These are phyloP conservation scores for Nansenia antarctica DNA, from an alignment of 2,113 vertebrate species.

Conservation along the genomic window DNA sequence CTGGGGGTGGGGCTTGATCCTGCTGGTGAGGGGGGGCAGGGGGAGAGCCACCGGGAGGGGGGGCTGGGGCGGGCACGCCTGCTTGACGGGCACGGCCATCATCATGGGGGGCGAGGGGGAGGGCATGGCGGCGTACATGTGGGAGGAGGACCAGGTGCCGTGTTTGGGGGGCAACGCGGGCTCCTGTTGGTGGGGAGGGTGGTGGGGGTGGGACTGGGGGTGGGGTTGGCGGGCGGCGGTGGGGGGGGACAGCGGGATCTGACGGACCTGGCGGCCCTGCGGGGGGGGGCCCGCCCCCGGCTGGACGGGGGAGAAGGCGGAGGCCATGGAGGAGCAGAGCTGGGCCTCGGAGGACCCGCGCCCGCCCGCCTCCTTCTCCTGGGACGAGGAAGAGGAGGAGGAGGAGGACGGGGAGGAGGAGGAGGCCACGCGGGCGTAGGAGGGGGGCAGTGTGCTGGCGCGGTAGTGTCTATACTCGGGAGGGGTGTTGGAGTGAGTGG, in stretches of 20 bases:
- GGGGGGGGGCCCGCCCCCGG: conserved; percentile 69
- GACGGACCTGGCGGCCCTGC: conserved; percentile 71
- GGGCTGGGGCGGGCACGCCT: conserved; percentile 65
- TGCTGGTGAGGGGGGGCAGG: conserved; percentile 68
- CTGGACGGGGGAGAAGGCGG: conserved; percentile 81
- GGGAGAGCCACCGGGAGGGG: conserved; percentile 75
- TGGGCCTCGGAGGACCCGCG: conserved; percentile 64
- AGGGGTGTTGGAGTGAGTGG: conserved; percentile 78
- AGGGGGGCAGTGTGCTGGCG: conserved; percentile 75
- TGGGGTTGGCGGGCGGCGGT: conserved; percentile 66
- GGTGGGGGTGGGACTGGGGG: conserved; percentile 59
- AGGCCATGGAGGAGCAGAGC: conserved; percentile 76
- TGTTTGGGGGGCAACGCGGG: conserved; percentile 71
- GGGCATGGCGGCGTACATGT: conserved; percentile 72
- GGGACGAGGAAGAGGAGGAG: conserved; percentile 63
- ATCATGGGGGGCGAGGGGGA: conserved; percentile 70
- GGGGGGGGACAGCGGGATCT: conserved; percentile 82
- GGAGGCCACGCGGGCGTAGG: conserved; percentile 75
- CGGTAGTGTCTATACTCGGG: conserved; percentile 76
- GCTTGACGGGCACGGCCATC: conserved; percentile 71
- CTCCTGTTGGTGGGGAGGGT: conserved; percentile 56
- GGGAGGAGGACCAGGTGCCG: conserved; percentile 77
- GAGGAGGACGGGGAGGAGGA: conserved; percentile 62
- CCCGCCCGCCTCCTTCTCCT: conserved; percentile 66
- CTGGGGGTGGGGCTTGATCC: conserved; percentile 67